phyloP scores from a whole-genome alignment of 1,140 invertebrate species.

The Drosophila miranda region DNA sequence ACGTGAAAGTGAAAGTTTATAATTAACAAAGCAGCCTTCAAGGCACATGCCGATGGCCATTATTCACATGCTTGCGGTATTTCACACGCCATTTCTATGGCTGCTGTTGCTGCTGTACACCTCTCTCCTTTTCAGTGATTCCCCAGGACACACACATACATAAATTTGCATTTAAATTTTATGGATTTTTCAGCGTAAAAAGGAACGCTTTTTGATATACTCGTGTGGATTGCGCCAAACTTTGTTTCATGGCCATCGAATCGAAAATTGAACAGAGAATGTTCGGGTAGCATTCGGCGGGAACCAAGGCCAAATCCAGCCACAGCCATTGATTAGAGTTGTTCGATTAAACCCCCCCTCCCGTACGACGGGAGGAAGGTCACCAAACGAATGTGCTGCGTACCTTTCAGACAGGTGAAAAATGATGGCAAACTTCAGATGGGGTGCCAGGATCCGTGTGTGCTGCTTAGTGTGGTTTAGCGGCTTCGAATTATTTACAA shows the following conservation, averaged over 20 bases:
- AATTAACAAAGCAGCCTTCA: constrained; percentile 56
- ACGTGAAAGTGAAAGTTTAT: constrained; percentile 49
- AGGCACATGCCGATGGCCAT: constrained; percentile 47
- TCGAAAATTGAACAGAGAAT: constrained; percentile 36
- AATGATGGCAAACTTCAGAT: constrained; percentile 49
- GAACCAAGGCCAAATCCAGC: constrained; percentile 2
- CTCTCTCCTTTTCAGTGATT: constrained; percentile 1
- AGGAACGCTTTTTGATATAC: constrained; percentile 1
- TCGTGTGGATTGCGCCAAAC: constrained; percentile 2
- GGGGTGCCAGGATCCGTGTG: constrained; percentile 17
- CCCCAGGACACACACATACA: constrained; percentile 58
- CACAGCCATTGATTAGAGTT: constrained; percentile 33
- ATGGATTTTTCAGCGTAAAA: constrained; percentile 55
- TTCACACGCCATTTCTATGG: constrained; percentile 37
- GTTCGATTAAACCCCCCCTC: constrained; percentile 30
- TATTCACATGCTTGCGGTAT: constrained; percentile 57
- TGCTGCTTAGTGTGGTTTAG: constrained; percentile 67
- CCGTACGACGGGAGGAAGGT: constrained; percentile 3
- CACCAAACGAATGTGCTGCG: constrained; percentile 44
- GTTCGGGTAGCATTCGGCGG: neutral
- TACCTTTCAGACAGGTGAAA: constrained; percentile 49
- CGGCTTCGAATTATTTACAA: constrained; percentile 72
- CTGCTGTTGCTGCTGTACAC: neutral
- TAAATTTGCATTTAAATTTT: constrained; percentile 80
- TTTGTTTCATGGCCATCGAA: constrained; percentile 30